Percentiles rank a stretch among this genome's conserved stretches.
Evolutionary conservation across 2,888 invertebrate genomes (phyloP).

Genomic region (Gandaritis pyraliata): DNA sequence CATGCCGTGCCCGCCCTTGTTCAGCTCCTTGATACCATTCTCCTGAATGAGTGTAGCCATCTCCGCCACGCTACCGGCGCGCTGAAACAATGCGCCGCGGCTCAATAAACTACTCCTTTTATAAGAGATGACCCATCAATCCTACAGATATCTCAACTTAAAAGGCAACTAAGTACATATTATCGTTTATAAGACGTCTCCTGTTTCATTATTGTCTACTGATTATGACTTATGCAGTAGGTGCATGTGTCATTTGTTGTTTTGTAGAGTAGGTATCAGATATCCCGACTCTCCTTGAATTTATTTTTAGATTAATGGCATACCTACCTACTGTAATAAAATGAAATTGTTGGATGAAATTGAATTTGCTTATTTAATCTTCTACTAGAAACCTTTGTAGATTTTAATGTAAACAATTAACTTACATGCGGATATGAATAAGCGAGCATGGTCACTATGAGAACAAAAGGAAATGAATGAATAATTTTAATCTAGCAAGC

Average conservation of each 20-base stretch:
- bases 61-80: slow-evolving; percentile 63
- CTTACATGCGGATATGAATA: slow-evolving; percentile 27
- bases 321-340: slow-evolving; percentile 16
- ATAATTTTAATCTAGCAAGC: slow-evolving; percentile 65
- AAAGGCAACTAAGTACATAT: slow-evolving; percentile 13
- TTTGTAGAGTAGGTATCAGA: slow-evolving; percentile 27
- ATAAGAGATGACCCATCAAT: not conserved
- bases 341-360: slow-evolving; percentile 6
- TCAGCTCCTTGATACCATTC: slow-evolving; percentile 91
- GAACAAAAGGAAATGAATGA: slow-evolving; percentile 63
- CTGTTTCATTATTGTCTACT: slow-evolving; percentile 24
- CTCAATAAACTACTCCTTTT: not conserved
- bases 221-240: slow-evolving; percentile 7
- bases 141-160: slow-evolving; percentile 5
- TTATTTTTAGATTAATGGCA: slow-evolving; percentile 35
- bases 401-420: slow-evolving; percentile 9
- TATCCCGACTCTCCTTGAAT: slow-evolving; percentile 37
- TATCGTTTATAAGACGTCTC: slow-evolving; percentile 25
- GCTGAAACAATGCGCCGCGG: slow-evolving; percentile 57
- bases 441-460: slow-evolving; percentile 32
- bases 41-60: slow-evolving; percentile 94
- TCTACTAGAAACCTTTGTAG: slow-evolving; percentile 3
- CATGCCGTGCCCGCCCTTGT: slow-evolving; percentile 84
- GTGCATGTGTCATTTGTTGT: slow-evolving; percentile 26
- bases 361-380: slow-evolving; percentile 6